Percentiles rank a stretch among this genome's conserved stretches.
These are phyloP conservation scores for Drosophila ironensis DNA, from an alignment of 1,140 invertebrate genomes.

Conservation along the genomic window DNA sequence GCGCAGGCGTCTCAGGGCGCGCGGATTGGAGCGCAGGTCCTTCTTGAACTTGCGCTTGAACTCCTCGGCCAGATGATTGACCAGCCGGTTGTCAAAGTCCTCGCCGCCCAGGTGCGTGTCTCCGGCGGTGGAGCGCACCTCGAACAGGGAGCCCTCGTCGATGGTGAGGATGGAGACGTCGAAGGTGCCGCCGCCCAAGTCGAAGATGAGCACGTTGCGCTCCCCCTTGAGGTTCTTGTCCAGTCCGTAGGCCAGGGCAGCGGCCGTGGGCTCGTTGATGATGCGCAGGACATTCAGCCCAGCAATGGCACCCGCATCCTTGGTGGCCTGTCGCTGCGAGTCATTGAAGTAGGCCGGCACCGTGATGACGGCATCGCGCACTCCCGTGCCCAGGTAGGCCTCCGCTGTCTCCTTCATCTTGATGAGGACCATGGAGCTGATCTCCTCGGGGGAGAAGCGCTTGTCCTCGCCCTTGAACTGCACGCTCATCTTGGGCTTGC, in stretches of 20 bases:
- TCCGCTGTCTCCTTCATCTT: constrained; percentile 93
- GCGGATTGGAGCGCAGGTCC: constrained; percentile 88
- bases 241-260: constrained; percentile 88
- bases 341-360: constrained; percentile 86
- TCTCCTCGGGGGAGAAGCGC: constrained; percentile 88
- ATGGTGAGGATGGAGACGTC: constrained; percentile 94
- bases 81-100: constrained; percentile 93
- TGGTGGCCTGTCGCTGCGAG: constrained; percentile 86
- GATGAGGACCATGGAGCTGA: constrained; percentile 89
- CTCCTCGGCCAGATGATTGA: constrained; percentile 88
- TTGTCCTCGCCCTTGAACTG: constrained; percentile 89
- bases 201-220: constrained; percentile 88
- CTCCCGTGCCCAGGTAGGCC: constrained; percentile 86
- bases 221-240: constrained; percentile 90
- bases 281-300: constrained; percentile 88
- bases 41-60: constrained; percentile 92
- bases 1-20: constrained; percentile 89
- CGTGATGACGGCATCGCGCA: constrained; percentile 86
- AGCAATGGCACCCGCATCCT: constrained; percentile 86
- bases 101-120: constrained; percentile 90
- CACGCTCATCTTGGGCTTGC: constrained; percentile 88
- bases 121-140: constrained; percentile 90
- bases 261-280: constrained; percentile 89
- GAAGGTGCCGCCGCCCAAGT: constrained; percentile 89
- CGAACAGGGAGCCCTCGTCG: constrained; percentile 90